Evolutionary conservation across 2,888 invertebrate genomes (phyloP).

Genomic region (Iphiclides podalirius): DNA sequence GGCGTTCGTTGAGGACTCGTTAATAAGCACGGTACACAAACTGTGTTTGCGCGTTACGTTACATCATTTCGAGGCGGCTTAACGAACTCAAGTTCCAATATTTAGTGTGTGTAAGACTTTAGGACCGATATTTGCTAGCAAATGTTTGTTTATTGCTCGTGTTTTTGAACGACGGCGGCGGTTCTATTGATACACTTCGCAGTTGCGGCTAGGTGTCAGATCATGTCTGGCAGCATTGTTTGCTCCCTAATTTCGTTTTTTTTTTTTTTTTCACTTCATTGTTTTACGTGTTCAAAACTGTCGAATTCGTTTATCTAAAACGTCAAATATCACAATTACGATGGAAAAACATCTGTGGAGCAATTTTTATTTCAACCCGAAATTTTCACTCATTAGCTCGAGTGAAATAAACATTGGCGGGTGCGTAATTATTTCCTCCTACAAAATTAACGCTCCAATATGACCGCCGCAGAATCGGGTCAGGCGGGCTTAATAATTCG

Average conservation of each 20-base stretch:
- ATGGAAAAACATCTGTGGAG: no score
- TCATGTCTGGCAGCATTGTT: conserved; percentile 37
- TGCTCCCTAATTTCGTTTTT: conserved; percentile 21
- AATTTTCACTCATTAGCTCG: no score
- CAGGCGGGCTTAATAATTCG: conserved; percentile 55
- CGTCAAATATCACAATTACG: no score
- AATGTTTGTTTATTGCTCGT: conserved; percentile 71
- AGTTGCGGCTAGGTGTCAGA: conserved; percentile 61
- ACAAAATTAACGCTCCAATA: conserved; percentile 48
- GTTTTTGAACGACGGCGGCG: conserved; percentile 57
- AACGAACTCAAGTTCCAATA: conserved; percentile 70
- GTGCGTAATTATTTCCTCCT: conserved; percentile 42
- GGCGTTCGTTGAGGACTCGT: conserved; percentile 61
- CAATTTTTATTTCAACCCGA: no score
- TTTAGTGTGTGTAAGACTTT: conserved; percentile 71
- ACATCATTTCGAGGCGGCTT: conserved; percentile 73
- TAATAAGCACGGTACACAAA: conserved; percentile 70
- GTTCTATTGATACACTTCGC: conserved; percentile 54
- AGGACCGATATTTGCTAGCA: conserved; percentile 67
- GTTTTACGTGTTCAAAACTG: conserved; percentile 23
- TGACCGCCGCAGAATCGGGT: conserved; percentile 52
- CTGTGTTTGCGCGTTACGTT: conserved; percentile 68
- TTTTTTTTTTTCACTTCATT: not conserved
- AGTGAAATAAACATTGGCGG: conserved; percentile 13
- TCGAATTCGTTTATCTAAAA: conserved; percentile 14